Conservation (phyloP, 23 tunicate species). For the Aplidium turbinatum region DNA sequence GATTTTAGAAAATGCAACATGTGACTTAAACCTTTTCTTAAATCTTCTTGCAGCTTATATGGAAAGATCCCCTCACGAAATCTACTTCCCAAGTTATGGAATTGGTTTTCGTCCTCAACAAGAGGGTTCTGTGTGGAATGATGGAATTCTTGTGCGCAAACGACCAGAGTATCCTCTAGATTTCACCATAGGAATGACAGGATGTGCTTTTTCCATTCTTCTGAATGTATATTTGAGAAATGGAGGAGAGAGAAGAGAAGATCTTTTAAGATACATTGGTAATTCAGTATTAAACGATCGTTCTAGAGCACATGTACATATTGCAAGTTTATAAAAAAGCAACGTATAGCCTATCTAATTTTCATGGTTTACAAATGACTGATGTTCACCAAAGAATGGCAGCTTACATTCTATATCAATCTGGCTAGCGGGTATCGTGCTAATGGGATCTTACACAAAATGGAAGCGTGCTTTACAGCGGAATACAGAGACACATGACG, state of each 20-base stretch:
- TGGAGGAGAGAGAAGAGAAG: slow-evolving; percentile 38
- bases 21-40: background rate
- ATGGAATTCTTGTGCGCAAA: slow-evolving; percentile 42
- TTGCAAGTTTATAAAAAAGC: too few species aligned
- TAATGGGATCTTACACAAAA: too few species aligned
- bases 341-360: too few species aligned
- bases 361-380: too few species aligned
- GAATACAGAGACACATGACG: too few species aligned
- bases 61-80: slow-evolving; percentile 66
- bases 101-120: slow-evolving; percentile 39
- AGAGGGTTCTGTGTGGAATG: slow-evolving; percentile 60
- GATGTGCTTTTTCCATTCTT: slow-evolving; percentile 52
- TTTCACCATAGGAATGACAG: slow-evolving; percentile 55
- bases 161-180: slow-evolving; percentile 64
- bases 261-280: slow-evolving; percentile 31
- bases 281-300: too few species aligned
- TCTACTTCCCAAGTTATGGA: slow-evolving; percentile 65
- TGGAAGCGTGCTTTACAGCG: too few species aligned
- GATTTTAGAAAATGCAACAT: too few species aligned
- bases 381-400: too few species aligned
- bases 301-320: too few species aligned
- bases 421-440: too few species aligned
- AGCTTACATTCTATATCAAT: too few species aligned
- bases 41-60: slow-evolving; percentile 43
- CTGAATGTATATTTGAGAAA: slow-evolving; percentile 18